Evolutionary conservation across 2,888 invertebrate genomes (phyloP).

Genomic region (Monopis laevigella): DNA sequence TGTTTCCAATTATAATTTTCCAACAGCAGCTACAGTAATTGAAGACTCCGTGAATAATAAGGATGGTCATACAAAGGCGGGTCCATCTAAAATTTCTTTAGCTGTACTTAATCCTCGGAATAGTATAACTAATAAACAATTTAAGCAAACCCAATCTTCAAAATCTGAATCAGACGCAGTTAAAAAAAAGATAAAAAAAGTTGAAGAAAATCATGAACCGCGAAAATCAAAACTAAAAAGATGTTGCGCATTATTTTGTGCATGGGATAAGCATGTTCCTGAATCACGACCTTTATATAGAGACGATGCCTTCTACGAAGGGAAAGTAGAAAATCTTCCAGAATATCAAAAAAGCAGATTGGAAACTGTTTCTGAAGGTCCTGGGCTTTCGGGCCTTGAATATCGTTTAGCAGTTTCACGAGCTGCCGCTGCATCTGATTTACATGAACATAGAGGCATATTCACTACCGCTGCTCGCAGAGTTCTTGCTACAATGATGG

Average conservation of each 20-base stretch:
- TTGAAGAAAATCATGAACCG: slow-evolving; percentile 28
- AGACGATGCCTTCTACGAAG: slow-evolving; percentile 53
- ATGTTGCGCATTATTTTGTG: slow-evolving; percentile 38
- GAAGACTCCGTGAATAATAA: slow-evolving; percentile 30
- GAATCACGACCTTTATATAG: slow-evolving; percentile 52
- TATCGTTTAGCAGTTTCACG: slow-evolving; percentile 55
- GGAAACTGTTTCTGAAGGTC: slow-evolving; percentile 27
- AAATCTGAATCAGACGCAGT: slow-evolving; percentile 24
- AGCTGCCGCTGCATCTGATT: slow-evolving; percentile 43
- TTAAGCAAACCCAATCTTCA: slow-evolving; percentile 45
- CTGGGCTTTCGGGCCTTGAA: slow-evolving; percentile 52
- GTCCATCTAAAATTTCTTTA: slow-evolving; percentile 36
- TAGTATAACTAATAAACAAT: slow-evolving; percentile 37
- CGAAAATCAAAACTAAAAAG: slow-evolving; percentile 26
- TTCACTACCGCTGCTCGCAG: slow-evolving; percentile 49
- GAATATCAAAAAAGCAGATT: slow-evolving; percentile 46
- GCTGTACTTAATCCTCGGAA: slow-evolving; percentile 36
- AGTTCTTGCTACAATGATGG: slow-evolving; percentile 55
- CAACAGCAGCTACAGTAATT: slow-evolving; percentile 45
- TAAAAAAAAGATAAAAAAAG: slow-evolving; percentile 26
- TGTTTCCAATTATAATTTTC: slow-evolving; percentile 34
- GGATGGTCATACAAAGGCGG: slow-evolving; percentile 30
- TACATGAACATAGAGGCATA: slow-evolving; percentile 41
- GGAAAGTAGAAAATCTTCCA: slow-evolving; percentile 39
- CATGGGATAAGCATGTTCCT: slow-evolving; percentile 44